phyloP scores from a whole-genome alignment of 1,140 invertebrate species.

The Leptopilina boulardi region DNA sequence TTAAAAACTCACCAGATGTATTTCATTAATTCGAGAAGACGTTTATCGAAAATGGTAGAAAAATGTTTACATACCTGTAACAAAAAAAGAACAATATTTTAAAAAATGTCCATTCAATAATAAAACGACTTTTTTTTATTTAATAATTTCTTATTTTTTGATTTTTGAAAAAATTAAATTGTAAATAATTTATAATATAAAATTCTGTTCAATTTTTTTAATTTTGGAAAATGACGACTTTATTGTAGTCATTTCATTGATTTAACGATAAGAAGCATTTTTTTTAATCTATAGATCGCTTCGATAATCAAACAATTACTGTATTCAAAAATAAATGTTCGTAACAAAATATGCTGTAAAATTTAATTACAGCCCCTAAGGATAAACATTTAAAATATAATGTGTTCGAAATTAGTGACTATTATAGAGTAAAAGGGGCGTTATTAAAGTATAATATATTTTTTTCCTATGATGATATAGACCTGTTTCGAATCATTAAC shows the following conservation, averaged over 20 bases:
- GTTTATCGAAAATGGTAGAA: too few relatives aligned
- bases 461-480: neutral
- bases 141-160: too few relatives aligned
- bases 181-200: too few relatives aligned
- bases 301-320: slow-evolving; percentile 2
- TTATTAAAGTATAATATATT: neutral
- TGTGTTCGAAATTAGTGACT: slow-evolving; percentile 10
- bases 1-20: too few relatives aligned
- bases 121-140: too few relatives aligned
- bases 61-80: too few relatives aligned
- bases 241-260: neutral
- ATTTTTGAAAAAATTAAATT: too few relatives aligned
- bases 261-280: slow-evolving; percentile 17
- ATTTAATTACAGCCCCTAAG: neutral
- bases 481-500: neutral
- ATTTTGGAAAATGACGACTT: too few relatives aligned
- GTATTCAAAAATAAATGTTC: neutral
- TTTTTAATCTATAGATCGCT: neutral
- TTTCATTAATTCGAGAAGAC: too few relatives aligned
- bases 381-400: neutral
- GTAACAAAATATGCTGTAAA: neutral
- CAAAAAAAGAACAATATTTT: too few relatives aligned
- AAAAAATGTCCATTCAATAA: too few relatives aligned
- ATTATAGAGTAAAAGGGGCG: neutral
- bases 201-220: too few relatives aligned